phyloP scores from a whole-genome alignment of 2,113 vertebrate species.

The Galeopterus variegatus region DNA sequence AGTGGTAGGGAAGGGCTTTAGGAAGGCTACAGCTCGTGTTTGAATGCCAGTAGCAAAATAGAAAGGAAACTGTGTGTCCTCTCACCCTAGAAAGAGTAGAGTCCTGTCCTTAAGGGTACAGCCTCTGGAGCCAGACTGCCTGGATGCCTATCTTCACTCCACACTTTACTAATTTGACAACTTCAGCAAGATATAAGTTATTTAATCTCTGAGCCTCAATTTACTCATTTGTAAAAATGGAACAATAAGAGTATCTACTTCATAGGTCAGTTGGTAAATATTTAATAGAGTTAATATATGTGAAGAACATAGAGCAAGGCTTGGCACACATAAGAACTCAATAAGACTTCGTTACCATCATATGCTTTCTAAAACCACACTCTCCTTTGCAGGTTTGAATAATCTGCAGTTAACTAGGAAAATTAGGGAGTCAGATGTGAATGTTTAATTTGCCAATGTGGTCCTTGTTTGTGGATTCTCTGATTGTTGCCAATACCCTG shows the following conservation, averaged over 20 bases:
- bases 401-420: constrained; percentile 54
- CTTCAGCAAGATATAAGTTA: not conserved
- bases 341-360: not conserved
- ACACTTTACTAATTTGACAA: not conserved
- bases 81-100: not conserved
- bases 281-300: not conserved
- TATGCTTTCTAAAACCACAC: not conserved
- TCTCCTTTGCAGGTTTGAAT: constrained; percentile 64
- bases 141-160: not conserved
- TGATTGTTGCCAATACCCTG: constrained; percentile 21
- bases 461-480: constrained; percentile 42
- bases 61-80: not conserved
- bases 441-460: constrained; percentile 25
- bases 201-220: constrained; percentile 39
- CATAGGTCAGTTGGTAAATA: not conserved
- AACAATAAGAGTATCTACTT: not conserved
- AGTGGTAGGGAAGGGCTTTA: not conserved
- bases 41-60: not conserved
- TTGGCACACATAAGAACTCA: not conserved
- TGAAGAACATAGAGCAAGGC: not conserved
- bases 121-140: not conserved
- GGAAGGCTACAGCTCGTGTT: not conserved
- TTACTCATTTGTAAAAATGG: not conserved
- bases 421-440: constrained; percentile 47
- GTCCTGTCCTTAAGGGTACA: not conserved